phyloP scores from a whole-genome alignment of 2,888 invertebrate species.

The Aquatica leii region DNA sequence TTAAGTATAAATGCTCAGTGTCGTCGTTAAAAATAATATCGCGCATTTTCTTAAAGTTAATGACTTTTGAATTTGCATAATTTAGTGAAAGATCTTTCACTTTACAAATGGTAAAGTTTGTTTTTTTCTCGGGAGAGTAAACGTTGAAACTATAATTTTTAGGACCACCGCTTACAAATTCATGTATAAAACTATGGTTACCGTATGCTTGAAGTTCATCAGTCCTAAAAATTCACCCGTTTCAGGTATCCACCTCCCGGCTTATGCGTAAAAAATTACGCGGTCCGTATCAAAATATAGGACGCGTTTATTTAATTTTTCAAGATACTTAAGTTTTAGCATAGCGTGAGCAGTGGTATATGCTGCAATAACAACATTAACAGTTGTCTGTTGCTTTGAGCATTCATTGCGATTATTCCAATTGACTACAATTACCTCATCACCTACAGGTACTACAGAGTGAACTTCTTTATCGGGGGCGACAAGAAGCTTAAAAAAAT shows the following conservation, averaged over 20 bases:
- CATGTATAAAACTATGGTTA: not conserved
- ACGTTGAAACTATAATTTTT: constrained; percentile 15
- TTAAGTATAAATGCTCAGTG: too few species aligned
- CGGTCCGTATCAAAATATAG: constrained; percentile 16
- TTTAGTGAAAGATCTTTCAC: constrained; percentile 15
- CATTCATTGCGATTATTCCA: not conserved
- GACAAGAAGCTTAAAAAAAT: not conserved
- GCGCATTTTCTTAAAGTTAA: not conserved
- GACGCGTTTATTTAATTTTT: not conserved
- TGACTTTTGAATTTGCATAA: not conserved
- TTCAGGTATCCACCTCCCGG: not conserved
- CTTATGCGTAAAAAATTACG: not conserved
- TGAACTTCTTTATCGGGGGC: not conserved
- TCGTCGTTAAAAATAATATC: not conserved
- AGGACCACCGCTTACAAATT: constrained; percentile 9
- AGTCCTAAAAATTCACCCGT: not conserved
- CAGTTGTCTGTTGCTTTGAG: not conserved
- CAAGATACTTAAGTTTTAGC: constrained; percentile 10
- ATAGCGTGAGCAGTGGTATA: constrained; percentile 10
- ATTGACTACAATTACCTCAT: too few species aligned
- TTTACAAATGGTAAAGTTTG: not conserved
- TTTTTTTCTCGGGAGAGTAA: not conserved
- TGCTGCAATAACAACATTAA: constrained; percentile 14
- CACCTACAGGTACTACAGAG: not conserved
- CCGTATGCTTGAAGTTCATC: constrained; percentile 1